A percentile compares a stretch with the other conserved stretches of the same genome.
Evolutionary conservation across 1,140 invertebrate genomes (phyloP).

Genomic region (Venustaconcha ellipsiformis): DNA sequence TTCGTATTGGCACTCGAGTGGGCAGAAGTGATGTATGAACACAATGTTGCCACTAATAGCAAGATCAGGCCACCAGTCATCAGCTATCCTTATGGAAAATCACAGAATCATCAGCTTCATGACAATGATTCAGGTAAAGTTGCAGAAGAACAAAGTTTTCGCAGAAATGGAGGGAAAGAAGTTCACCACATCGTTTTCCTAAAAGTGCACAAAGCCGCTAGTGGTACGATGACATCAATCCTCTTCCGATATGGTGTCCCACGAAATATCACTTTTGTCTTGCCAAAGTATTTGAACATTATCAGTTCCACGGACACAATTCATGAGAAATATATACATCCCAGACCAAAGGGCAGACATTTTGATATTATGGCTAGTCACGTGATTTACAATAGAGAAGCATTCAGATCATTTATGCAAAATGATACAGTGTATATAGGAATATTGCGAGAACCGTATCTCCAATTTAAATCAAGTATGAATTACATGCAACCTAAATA

Average conservation of each 20-base stretch:
- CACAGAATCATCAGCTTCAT: too few species aligned
- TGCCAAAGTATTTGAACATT: constrained; percentile 38
- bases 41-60: too few species aligned
- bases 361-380: constrained; percentile 56
- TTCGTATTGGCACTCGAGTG: too few species aligned
- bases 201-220: constrained; percentile 59
- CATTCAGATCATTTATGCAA: constrained; percentile 37
- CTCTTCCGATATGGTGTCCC: constrained; percentile 46
- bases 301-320: constrained; percentile 28
- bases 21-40: too few species aligned
- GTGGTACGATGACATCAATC: constrained; percentile 52
- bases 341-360: constrained; percentile 12
- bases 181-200: constrained; percentile 48
- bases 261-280: constrained; percentile 43
- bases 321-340: constrained; percentile 13
- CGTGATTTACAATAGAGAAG: constrained; percentile 42
- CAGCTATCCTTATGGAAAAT: too few species aligned
- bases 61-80: too few species aligned
- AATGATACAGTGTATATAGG: constrained; percentile 49
- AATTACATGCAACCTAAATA: constrained; percentile 30
- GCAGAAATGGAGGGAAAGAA: constrained; percentile 16
- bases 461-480: constrained; percentile 52
- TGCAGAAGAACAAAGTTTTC: too few species aligned
- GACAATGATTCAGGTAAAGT: too few species aligned
- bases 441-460: constrained; percentile 52